Evolutionary conservation across 2,113 vertebrate genomes (phyloP), one percentile per base, ranked within the genome.

Genomic region (Melanostigma gelatinosum): DNA sequence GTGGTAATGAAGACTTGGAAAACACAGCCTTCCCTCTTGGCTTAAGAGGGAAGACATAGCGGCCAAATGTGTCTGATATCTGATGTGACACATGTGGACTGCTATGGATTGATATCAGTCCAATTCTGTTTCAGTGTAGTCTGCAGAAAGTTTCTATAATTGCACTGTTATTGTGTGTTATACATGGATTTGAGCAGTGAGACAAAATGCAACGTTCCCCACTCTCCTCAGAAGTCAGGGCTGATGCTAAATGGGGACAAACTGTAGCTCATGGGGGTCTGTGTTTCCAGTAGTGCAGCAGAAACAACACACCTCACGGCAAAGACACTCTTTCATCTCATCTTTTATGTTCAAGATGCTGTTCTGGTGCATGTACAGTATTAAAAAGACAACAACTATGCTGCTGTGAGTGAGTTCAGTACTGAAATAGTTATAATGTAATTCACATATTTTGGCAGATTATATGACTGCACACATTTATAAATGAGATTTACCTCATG

Each of bases 261-360:
- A 66, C 38, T 69, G 16, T 24, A 32, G 38, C 16, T n/a, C 38
- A 12, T 29, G 16, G 9, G 9, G 22, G 6, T 70, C 44, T 16
- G 44, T 13, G 50, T 15, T 42, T 36, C 22, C 40, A 65, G 27
- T 65, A 15, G 60, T 40, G 38, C 11, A 38, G 10, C 29, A 58
- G 27, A 27, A 46, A 20, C 4, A 46, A 38, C n/a, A 18, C 16
- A 63, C 61, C 46, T 29, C 4, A 36, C 13, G 10, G 42, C 38
- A 46, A 77, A 71, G 3, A 66, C 32, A 18, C 8, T 4, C 36
- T 68, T 65, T 50, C 0, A 68, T 6, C 27, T 67, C 12, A 32
- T 29, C 38, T 48, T 72, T 72, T 63, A 27, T 70, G 42, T 42
- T 60, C 18, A 54, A 83, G 13, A 62, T 18, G 44, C 15, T 54